Conservation (phyloP, 2,797 vertebrate genomes). For the Pangasius larnaudii region DNA sequence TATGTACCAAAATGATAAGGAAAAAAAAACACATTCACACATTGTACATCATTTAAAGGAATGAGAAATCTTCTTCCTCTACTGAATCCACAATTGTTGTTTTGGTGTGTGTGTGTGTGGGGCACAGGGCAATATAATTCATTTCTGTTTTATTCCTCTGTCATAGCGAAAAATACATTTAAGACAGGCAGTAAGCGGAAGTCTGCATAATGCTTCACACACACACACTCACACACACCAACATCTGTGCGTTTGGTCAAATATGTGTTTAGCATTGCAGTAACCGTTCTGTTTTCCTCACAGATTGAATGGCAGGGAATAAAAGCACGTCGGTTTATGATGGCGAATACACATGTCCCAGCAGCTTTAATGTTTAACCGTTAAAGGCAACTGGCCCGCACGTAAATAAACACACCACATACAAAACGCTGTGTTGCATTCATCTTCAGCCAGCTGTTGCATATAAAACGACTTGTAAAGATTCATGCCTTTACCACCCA, state of each 20-base stretch:
- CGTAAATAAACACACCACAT: conserved; percentile 42
- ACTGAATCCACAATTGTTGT: conserved; percentile 15
- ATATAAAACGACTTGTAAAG: conserved; percentile 2
- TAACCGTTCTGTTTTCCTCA: conserved; percentile 46
- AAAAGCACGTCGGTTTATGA: conserved; percentile 58
- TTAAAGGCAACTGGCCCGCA: conserved; percentile 37
- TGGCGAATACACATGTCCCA: conserved; percentile 38
- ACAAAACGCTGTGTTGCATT: background rate
- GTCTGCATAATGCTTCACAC: conserved; percentile 8
- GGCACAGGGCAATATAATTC: conserved; percentile 36
- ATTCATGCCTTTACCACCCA: background rate
- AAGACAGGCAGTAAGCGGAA: background rate
- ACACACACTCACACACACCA: background rate
- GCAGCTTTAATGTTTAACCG: conserved; percentile 34
- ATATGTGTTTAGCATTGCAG: conserved; percentile 45
- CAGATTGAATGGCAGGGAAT: conserved; percentile 57
- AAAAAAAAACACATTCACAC: no score
- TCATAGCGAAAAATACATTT: conserved; percentile 12
- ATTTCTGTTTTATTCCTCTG: conserved; percentile 35
- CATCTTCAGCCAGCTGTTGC: conserved; percentile 22
- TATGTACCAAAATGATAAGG: no score
- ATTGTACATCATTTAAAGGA: no score
- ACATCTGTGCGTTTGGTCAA: conserved; percentile 30
- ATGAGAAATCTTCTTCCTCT: conserved; percentile 11
- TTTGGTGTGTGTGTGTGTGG: conserved; percentile 32